Evolutionary conservation across 2,113 vertebrate species (phyloP).

Genomic region (Antigone vipio): DNA sequence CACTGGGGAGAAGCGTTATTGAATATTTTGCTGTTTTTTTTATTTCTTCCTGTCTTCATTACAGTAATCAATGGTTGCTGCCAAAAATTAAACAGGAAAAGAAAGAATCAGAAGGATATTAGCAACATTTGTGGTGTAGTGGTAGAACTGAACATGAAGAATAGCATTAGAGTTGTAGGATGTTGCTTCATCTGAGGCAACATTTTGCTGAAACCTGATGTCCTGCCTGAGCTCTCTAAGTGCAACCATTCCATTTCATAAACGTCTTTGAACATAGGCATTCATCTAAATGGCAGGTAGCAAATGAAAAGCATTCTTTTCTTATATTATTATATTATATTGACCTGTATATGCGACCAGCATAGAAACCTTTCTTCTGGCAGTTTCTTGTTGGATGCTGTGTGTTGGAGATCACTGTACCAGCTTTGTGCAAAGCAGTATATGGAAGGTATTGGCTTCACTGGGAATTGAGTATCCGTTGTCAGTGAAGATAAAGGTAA

Average conservation of each 20-base stretch:
- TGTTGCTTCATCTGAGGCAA: not conserved
- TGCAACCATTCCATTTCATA: accelerated
- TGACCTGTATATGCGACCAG: not conserved
- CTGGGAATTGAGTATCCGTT: not conserved
- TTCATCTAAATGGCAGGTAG: not conserved
- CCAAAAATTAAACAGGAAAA: not conserved
- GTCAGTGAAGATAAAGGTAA: not conserved
- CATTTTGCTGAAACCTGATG: not conserved
- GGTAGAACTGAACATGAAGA: not conserved
- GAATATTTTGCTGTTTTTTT: not conserved
- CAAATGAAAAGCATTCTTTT: not conserved
- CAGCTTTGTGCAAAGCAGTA: not conserved
- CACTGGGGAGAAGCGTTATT: not conserved
- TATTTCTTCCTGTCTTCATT: not conserved
- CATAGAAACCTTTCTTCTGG: not conserved
- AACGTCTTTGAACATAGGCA: not conserved
- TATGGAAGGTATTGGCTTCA: not conserved
- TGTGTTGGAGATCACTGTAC: not conserved
- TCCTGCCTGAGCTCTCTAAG: not conserved
- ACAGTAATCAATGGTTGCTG: not conserved
- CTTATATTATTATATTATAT: not conserved
- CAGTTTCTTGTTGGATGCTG: not conserved
- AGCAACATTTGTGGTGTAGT: not conserved
- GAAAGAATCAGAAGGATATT: not conserved
- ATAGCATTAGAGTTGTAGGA: not conserved